phyloP scores from a whole-genome alignment of 2,888 invertebrate genomes.

The Tanypteryx hageni region DNA sequence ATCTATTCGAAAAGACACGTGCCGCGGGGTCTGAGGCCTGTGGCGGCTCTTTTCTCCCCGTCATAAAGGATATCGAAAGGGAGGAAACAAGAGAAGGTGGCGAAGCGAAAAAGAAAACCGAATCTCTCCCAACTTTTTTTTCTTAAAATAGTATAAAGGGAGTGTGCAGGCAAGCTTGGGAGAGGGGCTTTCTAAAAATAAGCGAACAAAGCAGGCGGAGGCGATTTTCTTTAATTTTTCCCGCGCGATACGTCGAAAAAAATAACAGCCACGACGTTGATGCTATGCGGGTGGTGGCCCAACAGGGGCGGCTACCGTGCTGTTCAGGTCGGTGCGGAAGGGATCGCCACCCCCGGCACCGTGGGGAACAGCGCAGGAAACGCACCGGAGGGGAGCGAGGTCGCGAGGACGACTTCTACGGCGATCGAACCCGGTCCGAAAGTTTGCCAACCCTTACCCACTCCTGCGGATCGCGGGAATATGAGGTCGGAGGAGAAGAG shows the following conservation, averaged over 20 bases:
- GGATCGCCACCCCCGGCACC: background rate
- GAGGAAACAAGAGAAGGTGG: background rate
- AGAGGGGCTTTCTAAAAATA: background rate
- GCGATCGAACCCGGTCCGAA: background rate
- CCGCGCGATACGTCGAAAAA: background rate
- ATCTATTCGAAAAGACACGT: background rate
- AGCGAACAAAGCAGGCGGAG: background rate
- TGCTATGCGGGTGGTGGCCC: constrained; percentile 61
- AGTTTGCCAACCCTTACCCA: background rate
- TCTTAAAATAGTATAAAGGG: background rate
- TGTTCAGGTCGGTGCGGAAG: background rate
- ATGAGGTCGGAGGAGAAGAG: constrained; percentile 50
- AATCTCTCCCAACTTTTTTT: background rate
- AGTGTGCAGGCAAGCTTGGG: background rate
- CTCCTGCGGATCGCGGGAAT: background rate
- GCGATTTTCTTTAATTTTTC: background rate
- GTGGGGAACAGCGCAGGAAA: constrained; percentile 7
- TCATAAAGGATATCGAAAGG: background rate
- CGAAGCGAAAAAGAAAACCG: background rate
- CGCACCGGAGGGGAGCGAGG: background rate
- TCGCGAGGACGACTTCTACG: background rate
- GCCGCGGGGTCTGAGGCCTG: constrained; percentile 10
- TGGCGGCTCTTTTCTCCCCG: background rate
- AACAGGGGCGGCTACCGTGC: constrained; percentile 50
- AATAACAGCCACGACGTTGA: constrained; percentile 52